Evolutionary conservation across 2,888 invertebrate species (phyloP).

Genomic region (Napeogenes inachia): DNA sequence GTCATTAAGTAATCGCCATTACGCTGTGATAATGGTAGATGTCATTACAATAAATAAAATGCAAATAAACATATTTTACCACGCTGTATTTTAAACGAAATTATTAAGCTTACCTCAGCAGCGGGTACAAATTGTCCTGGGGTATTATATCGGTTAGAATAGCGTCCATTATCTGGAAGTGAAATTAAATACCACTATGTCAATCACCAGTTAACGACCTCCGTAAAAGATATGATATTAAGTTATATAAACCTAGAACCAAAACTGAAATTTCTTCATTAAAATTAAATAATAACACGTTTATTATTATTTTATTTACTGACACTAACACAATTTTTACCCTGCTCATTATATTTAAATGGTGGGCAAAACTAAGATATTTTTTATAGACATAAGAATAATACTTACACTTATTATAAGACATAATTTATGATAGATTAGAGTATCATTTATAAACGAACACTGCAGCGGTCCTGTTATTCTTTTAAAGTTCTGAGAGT

Average conservation of each 20-base stretch:
- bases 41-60: conserved; percentile 1
- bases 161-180: conserved; percentile 51
- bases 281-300: too few species aligned
- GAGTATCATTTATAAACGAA: too few species aligned
- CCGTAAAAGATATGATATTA: too few species aligned
- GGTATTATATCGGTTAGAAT: conserved; percentile 51
- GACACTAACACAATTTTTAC: too few species aligned
- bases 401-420: conserved; percentile 32
- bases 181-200: conserved; percentile 6
- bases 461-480: too few species aligned
- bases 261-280: too few species aligned
- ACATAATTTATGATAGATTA: conserved; percentile 16
- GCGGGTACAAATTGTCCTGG: conserved; percentile 52
- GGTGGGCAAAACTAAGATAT: too few species aligned
- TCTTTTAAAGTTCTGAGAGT: too few species aligned
- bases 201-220: neutral
- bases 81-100: neutral
- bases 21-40: conserved; percentile 53
- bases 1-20: conserved; percentile 46
- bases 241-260: too few species aligned
- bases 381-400: neutral
- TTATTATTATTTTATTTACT: too few species aligned
- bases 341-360: too few species aligned
- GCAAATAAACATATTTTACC: neutral
- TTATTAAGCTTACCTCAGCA: conserved; percentile 42